A percentile compares a stretch with the other conserved stretches of the same genome.
phyloP scores from a whole-genome alignment of 2,888 invertebrate species.

The Mechanitis messenoides region DNA sequence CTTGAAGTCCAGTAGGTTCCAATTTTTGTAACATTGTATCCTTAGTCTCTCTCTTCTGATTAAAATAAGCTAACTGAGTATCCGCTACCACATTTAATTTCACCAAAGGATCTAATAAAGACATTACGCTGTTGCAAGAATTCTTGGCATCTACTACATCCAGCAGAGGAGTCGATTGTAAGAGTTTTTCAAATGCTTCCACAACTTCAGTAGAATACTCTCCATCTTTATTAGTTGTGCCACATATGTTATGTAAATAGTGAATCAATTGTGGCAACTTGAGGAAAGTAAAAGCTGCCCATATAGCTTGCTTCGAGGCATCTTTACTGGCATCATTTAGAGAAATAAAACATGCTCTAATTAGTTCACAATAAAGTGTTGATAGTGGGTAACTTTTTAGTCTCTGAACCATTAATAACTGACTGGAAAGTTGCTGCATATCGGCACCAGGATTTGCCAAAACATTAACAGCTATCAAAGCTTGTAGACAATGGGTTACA shows the following conservation, averaged over 20 bases:
- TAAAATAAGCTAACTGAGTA: constrained; percentile 83
- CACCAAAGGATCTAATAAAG: constrained; percentile 87
- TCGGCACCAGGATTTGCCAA: constrained; percentile 90
- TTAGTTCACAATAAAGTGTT: constrained; percentile 90
- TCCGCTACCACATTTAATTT: constrained; percentile 88
- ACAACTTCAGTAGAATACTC: constrained; percentile 86
- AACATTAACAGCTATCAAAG: constrained; percentile 89
- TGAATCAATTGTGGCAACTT: constrained; percentile 91
- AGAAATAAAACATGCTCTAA: constrained; percentile 92
- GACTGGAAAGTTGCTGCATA: constrained; percentile 86
- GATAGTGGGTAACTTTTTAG: constrained; percentile 89
- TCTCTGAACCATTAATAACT: constrained; percentile 88
- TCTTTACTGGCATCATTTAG: constrained; percentile 90
- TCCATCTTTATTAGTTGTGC: constrained; percentile 74
- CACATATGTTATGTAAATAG: constrained; percentile 78
- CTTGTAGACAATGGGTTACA: constrained; percentile 85
- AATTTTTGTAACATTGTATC: constrained; percentile 80
- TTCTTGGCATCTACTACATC: constrained; percentile 94
- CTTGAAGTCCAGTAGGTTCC: constrained; percentile 81
- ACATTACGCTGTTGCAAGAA: constrained; percentile 91
- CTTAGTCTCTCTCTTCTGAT: constrained; percentile 77
- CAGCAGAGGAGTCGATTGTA: constrained; percentile 88
- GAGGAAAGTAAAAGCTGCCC: constrained; percentile 95
- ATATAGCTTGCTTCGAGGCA: constrained; percentile 87
- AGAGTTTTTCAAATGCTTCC: constrained; percentile 88